Base-by-base conservation (phyloP, 2,797 vertebrate genomes). In the Sebastes taczanowskii region DNA sequence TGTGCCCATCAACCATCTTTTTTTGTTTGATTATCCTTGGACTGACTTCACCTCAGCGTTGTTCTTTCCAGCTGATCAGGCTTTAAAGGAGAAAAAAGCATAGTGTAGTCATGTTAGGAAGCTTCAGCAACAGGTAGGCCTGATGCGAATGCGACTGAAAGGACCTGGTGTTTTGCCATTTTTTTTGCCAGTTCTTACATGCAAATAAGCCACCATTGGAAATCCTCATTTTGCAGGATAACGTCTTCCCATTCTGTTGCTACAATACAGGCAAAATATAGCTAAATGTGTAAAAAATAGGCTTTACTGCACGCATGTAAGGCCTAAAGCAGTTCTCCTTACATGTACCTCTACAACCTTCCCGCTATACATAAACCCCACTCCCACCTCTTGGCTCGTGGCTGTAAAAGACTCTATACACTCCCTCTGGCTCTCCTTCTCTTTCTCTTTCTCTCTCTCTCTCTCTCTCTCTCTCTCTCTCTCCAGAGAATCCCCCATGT, bases 401-500 rank as follows among this genome's bases (percentile, higher is more conserved):
- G 88, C 88, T 86, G 20, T 78, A 38, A 86, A 85, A 80, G 13
- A 81, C 76, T 85, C 67, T 22, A 56, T 65, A 59, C 70, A 32
- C 86, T 88, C 86, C 81, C 80, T 81, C 82, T 87, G 78, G 80
- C 61, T 61, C 29, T 32, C 59, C 30, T 29, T 61, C 32, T 80
- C 75, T 84, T 70, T 82, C 80, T 81, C 29, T 83, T 64, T 71
- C 60, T 53, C 46, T 80, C 20, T 74, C 23, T 78, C 23, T 78
- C 71, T 81, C 80, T 85, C 82, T 85, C 78, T 53, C 46, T 80
- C 20, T 74, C 23, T 78, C 23, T 78, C 71, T 81, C 80, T 85
- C 82, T 85, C 78, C 35, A 62, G 83, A 91, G 91, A 94, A 93
- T 91, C 87, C 91, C 85, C 84, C 87, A 89, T 93, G 89, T 93